Base-by-base conservation (phyloP, 2,888 invertebrate species). In the Drosophila birchii region DNA sequence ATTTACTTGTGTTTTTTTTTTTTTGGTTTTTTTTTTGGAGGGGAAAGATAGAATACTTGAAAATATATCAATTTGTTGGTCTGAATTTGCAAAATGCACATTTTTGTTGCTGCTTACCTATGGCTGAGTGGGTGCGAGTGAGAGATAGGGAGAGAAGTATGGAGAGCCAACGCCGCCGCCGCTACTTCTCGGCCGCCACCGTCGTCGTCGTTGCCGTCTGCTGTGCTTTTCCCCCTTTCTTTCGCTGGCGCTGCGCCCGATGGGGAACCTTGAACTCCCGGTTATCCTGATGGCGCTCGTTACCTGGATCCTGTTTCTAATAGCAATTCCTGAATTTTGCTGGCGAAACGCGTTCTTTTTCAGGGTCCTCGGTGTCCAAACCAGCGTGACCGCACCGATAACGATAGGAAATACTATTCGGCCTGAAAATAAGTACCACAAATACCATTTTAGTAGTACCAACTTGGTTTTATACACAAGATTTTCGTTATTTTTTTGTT, bases 1-100 rank as follows among this genome's bases (percentile, higher is more conserved):
- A 47, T 49, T 47, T 38, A 39, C 54, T 23, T n/a, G 9, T 39
- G 29, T 49, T 44, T 71, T 71, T 38, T 57, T 72, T 71, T 39
- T 69, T 70, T 32, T 56, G 70, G 67, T 62, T 57, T 56, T 75
- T 76, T 80, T 76, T 78, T 86, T 83, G 87, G 84, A 88, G 80
- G 86, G 89, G 89, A 86, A 86, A 88, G 85, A 89, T 86, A 89
- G 88, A 86, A 87, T 85, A 81, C 88, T 89, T 86, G 89, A 86
- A 83, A 82, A 78, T 76, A 80, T 78, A 80, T 85, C 79, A 88
- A 81, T 86, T 74, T 69, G 80, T 80, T 76, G 76, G 71, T 79
- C 77, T 75, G 70, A 32, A 68, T 57, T 75, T 43, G 64, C 68
- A 76, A 73, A 78, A 73, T 84, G 80, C 73, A 75, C 38, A 47